A percentile compares a stretch with the other conserved stretches of the same genome.
Conservation (phyloP, 2,888 invertebrate species). For the Oxyscelio sp. region DNA sequence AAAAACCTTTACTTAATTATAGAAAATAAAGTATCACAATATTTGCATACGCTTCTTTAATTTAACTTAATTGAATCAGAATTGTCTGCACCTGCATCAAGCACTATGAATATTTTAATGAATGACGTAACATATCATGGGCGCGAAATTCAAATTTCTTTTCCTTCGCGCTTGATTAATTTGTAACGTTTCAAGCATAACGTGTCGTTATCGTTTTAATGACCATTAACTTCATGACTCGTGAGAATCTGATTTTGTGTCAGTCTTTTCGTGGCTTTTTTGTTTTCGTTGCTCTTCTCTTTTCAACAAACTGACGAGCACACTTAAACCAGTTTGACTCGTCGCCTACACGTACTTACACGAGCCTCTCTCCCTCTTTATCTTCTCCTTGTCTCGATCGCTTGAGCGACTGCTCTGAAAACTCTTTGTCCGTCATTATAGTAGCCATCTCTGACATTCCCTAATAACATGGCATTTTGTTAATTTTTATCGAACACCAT, state of each 20-base stretch:
- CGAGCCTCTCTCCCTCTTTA: constrained; percentile 56
- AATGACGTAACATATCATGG: constrained; percentile 2
- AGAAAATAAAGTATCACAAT: no score
- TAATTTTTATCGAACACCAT: constrained; percentile 55
- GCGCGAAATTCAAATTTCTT: constrained; percentile 22
- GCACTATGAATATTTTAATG: no score
- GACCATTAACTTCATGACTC: constrained; percentile 61
- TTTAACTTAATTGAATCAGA: no score
- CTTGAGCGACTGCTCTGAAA: constrained; percentile 62
- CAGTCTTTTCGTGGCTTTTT: constrained; percentile 38
- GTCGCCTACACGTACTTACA: constrained; percentile 71
- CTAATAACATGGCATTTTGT: constrained; percentile 58
- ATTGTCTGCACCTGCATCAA: no score
- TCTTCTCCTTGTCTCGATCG: constrained; percentile 60
- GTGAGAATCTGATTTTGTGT: constrained; percentile 72
- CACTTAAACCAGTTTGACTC: constrained; percentile 76
- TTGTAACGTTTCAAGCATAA: constrained; percentile 45
- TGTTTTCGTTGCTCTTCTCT: constrained; percentile 58
- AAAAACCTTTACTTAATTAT: no score
- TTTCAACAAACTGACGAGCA: constrained; percentile 70
- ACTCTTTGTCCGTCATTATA: constrained; percentile 72
- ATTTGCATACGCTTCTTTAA: no score
- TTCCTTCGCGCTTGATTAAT: constrained; percentile 32
- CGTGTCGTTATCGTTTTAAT: constrained; percentile 69
- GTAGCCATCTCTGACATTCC: constrained; percentile 59